These are phyloP conservation scores for Scaptomyza graminum DNA, from an alignment of 1,140 invertebrate genomes.

Conservation along the genomic window DNA sequence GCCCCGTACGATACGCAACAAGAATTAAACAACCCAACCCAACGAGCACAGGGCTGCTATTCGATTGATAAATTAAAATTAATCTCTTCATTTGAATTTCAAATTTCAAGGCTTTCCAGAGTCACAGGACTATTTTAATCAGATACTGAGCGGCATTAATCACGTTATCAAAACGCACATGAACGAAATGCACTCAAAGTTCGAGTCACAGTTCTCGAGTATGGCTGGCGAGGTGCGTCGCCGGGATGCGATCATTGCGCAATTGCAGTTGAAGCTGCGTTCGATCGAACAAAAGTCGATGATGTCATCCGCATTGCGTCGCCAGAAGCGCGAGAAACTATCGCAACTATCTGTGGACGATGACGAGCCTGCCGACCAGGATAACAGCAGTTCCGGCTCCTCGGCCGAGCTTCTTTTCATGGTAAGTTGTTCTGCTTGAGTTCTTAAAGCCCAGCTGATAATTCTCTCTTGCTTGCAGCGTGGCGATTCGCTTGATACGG, in stretches of 20 bases:
- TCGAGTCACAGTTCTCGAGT: constrained; percentile 88
- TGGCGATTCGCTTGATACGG: constrained; percentile 86
- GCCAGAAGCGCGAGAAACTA: constrained; percentile 59
- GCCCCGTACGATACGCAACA: background rate
- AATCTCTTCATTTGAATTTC: constrained; percentile 24
- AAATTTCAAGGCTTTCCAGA: constrained; percentile 80
- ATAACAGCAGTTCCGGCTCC: constrained; percentile 83
- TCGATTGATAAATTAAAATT: background rate
- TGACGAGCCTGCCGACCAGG: constrained; percentile 78
- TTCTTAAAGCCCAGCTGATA: too few species aligned
- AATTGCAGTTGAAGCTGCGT: constrained; percentile 86
- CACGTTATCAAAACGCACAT: constrained; percentile 90
- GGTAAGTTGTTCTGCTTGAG: constrained; percentile 71
- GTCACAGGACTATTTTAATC: constrained; percentile 91
- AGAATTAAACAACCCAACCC: constrained; percentile 6
- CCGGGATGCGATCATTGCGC: constrained; percentile 90
- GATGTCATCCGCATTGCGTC: constrained; percentile 22
- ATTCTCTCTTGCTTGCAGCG: constrained; percentile 75
- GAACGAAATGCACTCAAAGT: constrained; percentile 88
- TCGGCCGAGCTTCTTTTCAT: constrained; percentile 84
- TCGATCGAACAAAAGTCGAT: constrained; percentile 62
- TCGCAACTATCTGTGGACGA: constrained; percentile 68
- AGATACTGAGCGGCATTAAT: constrained; percentile 90
- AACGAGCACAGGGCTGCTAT: constrained; percentile 9
- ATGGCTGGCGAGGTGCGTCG: constrained; percentile 90